Evolutionary conservation across 2,113 vertebrate species (phyloP), one percentile per base, ranked within the genome.

Genomic region (Alaudala cheleensis): DNA sequence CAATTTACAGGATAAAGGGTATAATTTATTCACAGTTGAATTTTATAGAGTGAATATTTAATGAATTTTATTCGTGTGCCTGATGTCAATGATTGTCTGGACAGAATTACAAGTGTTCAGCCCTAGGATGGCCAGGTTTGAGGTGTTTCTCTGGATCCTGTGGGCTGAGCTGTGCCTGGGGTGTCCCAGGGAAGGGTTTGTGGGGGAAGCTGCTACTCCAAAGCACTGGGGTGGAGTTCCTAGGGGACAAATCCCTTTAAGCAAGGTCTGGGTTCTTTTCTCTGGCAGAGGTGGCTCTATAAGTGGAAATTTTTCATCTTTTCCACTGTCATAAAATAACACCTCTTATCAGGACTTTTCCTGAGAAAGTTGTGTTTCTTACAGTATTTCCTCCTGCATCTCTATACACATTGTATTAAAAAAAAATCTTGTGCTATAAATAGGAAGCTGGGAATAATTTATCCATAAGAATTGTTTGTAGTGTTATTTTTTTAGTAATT

Each of bases 61-160:
- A 49, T 25, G 4, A 14, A 26, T 39, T 81, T 67, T 39, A 17
- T 20, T 85, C 0, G 9, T 60, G 15, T 54, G 40, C 34, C 37
- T 5, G 1, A 3, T 49, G 9, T 18, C 44, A 39, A 0, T 31
- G 23, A 14, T 5, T 22, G 15, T 14, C 14, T 37, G 34, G 51
- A 24, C 15, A 24, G 65, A 44, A 9, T 39, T 20, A 0, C 3
- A 25, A 1, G 11, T 28, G 50, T 28, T 9, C 16, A 37, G 4
- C 13, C 17, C 12, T 29, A 0, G 1, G 1, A 3, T 25, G 71
- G 31, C 6, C 40, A 25, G 53, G 40, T 10, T 37, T 3, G 74
- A 45, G 37, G n/a, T 26, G 10, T 53, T 34, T 39, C 5, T 53
- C 12, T 67, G 60, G 12, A 6, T 65, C 23, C 33, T 45, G 37